Evolutionary conservation across 2,888 invertebrate genomes (phyloP).

Genomic region (Apoderus coryli): DNA sequence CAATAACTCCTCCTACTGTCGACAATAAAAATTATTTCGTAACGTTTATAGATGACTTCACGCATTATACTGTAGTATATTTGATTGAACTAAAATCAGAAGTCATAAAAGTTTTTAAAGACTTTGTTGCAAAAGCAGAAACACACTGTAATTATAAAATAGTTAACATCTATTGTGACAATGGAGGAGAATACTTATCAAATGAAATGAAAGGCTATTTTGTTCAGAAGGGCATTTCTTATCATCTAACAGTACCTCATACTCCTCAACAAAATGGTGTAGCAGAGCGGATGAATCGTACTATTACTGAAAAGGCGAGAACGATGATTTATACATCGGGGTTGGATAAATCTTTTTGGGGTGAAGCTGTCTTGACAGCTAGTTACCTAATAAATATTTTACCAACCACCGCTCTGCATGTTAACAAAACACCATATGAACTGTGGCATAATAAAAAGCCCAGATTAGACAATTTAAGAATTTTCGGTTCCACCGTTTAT

Average conservation of each 20-base stretch:
- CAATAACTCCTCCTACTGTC: constrained; percentile 15
- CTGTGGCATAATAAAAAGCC: constrained; percentile 27
- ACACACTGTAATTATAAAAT: constrained; percentile 14
- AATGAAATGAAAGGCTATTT: constrained; percentile 24
- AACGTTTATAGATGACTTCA: constrained; percentile 25
- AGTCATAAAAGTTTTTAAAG: constrained; percentile 12
- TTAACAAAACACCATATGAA: constrained; percentile 27
- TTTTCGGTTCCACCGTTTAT: constrained; percentile 21
- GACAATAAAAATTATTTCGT: constrained; percentile 25
- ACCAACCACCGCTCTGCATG: constrained; percentile 24
- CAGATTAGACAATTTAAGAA: constrained; percentile 21
- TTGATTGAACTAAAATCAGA: constrained; percentile 16
- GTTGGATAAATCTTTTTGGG: constrained; percentile 26
- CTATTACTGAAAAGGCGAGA: constrained; percentile 27
- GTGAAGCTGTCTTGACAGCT: constrained; percentile 27
- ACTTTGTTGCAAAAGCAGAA: constrained; percentile 14
- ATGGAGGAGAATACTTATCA: constrained; percentile 15
- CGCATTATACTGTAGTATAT: constrained; percentile 25
- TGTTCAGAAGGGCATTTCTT: constrained; percentile 24
- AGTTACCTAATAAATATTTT: constrained; percentile 26
- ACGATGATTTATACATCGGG: constrained; percentile 23
- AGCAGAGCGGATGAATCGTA: constrained; percentile 27
- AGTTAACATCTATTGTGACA: constrained; percentile 16
- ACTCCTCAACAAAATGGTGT: constrained; percentile 29
- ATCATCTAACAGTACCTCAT: constrained; percentile 28